Evolutionary conservation across 2,888 invertebrate species (phyloP), one percentile per base, ranked within the genome.

Genomic region (Bimastos eiseni): DNA sequence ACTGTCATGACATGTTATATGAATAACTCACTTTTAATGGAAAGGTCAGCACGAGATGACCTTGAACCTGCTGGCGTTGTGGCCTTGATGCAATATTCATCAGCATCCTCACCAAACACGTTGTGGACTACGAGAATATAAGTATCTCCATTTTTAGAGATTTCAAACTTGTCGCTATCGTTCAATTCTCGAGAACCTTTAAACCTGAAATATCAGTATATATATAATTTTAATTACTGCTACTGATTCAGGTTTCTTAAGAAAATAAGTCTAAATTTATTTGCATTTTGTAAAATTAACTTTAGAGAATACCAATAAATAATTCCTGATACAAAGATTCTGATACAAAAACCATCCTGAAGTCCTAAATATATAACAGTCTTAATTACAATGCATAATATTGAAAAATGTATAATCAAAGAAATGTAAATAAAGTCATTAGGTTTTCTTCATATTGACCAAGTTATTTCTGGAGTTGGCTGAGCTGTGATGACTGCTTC

Each of bases 101-200:
- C 99, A 0, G 98, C 98, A 95, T 99, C 99, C 95, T 99, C 99
- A 0, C 98, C 98, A 95, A 97, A 98, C 6, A 99, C 97, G 94
- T 99, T 98, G 94, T 97, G 97, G 36, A 99, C 97, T 0, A 97
- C 97, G 36, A 99, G 96, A 94, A 97, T 97, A 94, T 98, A 97
- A 4, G 94, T 95, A 93, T 98, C 95, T 19, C 98, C 98, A 94
- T 99, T 99, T 92, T 97, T 97, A 95, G 97, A 97, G 94, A 99
- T 98, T 94, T 97, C 97, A 95, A 98, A 98, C 92, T 99, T 97
- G 86, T 91, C 90, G 0, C 97, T 97, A 94, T 97, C 98, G 55
- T 97, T 97, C 92, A 99, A 97, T 95, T 99, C 99, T 84, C 99
- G 97, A 0, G 98, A 98, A 89, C 99, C 99, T 96, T 99, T 99